A percentile compares a stretch with the other conserved stretches of the same genome.
phyloP scores from a whole-genome alignment of 2,888 invertebrate species.

The Drosophila mimetica region DNA sequence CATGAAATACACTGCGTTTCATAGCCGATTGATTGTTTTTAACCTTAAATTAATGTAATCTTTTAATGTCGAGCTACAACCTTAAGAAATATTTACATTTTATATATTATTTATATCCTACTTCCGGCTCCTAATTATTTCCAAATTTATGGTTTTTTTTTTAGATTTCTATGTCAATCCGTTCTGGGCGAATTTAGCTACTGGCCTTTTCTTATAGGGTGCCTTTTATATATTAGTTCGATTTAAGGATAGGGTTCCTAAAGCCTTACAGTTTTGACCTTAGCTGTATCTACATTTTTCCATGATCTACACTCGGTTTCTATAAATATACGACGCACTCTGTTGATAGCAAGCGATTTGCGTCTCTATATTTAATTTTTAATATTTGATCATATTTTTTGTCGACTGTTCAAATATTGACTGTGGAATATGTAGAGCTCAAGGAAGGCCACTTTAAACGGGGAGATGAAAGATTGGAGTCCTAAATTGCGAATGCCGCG shows the following conservation, averaged over 20 bases:
- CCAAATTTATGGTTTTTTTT: too few species aligned
- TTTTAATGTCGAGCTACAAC: background rate
- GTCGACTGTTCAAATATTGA: constrained; percentile 16
- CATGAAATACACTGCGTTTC: constrained; percentile 19
- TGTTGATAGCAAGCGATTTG: constrained; percentile 34
- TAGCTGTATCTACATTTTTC: constrained; percentile 3
- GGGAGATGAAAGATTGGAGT: background rate
- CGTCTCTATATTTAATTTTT: constrained; percentile 30
- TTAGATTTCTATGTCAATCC: too few species aligned
- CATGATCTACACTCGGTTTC: constrained; percentile 18
- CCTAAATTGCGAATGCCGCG: constrained; percentile 1
- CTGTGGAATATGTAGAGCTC: constrained; percentile 3
- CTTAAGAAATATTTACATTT: too few species aligned
- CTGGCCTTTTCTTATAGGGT: too few species aligned
- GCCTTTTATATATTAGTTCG: too few species aligned
- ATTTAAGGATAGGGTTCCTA: background rate
- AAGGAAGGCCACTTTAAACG: constrained; percentile 1
- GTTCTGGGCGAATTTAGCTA: too few species aligned
- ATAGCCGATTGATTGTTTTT: too few species aligned
- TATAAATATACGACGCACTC: constrained; percentile 49
- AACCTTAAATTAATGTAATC: too few species aligned
- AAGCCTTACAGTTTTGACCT: background rate
- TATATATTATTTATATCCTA: too few species aligned
- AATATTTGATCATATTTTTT: constrained; percentile 33
- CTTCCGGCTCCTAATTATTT: too few species aligned